Evolutionary conservation across 2,113 vertebrate genomes (phyloP), one percentile per base, ranked within the genome.

Genomic region (Monopterus albus): DNA sequence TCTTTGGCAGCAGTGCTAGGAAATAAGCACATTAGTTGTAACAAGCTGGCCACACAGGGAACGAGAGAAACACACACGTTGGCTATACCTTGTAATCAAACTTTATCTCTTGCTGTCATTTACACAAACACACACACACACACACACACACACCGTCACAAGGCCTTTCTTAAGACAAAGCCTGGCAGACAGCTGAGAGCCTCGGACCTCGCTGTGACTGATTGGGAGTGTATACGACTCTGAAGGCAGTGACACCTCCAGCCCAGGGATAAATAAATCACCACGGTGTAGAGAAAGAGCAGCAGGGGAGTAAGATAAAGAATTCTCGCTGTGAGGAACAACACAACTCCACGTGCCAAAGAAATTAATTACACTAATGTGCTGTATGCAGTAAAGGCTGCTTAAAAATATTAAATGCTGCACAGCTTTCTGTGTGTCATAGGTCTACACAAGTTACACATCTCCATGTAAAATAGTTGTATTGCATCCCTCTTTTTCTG

Each of bases 261-360:
- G 73, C 81, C 73, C 65, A 31, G 46, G 53, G 67, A 85, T 64
- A 69, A 75, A 88, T 88, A 80, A 76, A 88, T 89, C 81, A 87
- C 67, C 6, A n/a, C 5, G 62, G 64, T 10, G 72, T 65, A 43
- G 65, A 76, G 78, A 80, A 73, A 73, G 73, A 75, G 72, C 51
- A 59, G 42, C 51, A 25, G 63, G 64, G 43, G 55, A 72, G 63
- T 49, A 71, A 78, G 72, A 75, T 55, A 57, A 77, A 81, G 67
- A 74, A 58, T 75, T 56, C 43, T 62, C 38, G 7, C 70, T 53
- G 79, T 45, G 65, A 52, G 57, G 59, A 76, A 59, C 13, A 51
- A 46, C 50, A 33, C 3, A 0, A 45, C 62, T 33, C 45, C 0
- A 1, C 45, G 38, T 40, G 61, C 64, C 74, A 64, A 43, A 75